Evolutionary conservation across 2,113 vertebrate species (phyloP), one percentile per base, ranked within the genome.

Genomic region (Muntiacus reevesi): DNA sequence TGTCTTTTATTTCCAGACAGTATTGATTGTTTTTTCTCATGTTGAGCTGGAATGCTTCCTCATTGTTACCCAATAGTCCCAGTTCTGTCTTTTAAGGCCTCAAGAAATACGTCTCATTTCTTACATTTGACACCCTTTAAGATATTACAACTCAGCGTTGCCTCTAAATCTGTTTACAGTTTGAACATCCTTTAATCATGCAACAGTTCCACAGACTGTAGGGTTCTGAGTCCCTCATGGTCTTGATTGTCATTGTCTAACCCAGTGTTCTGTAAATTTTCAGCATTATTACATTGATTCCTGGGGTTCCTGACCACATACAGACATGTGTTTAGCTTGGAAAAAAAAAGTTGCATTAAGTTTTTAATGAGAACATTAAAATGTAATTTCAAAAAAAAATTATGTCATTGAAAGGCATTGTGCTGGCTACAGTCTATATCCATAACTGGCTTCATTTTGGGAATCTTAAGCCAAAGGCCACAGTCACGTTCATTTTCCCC

Each of bases 361-460:
- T 78, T 96, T 92, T 87, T 84, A 94, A 87, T 36, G n/a, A 30
- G 43, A 94, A 89, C 33, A 74, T 76, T 55, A 87, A 50, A 89
- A 82, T 28, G 36, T 45, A 71, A 93, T 64, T 87, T 79, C 83
- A 28, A 40, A 45, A 54, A 33, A 89, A 60, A 76, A 5, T 87
- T 90, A 21, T 27, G 16, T 74, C 84, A 62, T 19, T 3, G 19
- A 52, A 81, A 87, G 47, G 33, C 17, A 78, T 17, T 55, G 43
- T 43, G 19, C 67, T 86, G 45, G 62, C 7, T 86, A 17, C 5
- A 59, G n/a, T 88, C n/a, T 85, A 6, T 74, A 57, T 57, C 28
- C 45, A 1, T 45, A 16, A 47, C 25, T 78, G 84, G 36, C 50
- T 90, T 28, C 5, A 15, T n/a, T 27, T 11, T 30, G 64, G 59